Base-by-base conservation (phyloP, 2,797 vertebrate species). In the Neopelma chrysocephalum region DNA sequence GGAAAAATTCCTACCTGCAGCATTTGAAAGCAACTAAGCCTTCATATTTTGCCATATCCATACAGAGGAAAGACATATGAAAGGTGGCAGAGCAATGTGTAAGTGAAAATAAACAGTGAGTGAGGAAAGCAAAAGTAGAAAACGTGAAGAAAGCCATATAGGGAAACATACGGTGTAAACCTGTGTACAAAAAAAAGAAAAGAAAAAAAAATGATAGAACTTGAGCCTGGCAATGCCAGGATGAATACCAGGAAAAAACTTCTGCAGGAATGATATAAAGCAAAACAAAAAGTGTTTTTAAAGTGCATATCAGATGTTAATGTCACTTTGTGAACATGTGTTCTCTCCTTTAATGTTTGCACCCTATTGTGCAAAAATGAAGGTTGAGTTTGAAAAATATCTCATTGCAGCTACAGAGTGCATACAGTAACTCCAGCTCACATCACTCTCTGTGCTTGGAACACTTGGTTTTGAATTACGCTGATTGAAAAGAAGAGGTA, bases 71-170 rank as follows among this genome's bases (percentile, higher is more conserved):
- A 89, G 70, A 54, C 6, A 69, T 20, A 22, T 3, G 23, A 89
- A 47, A 95, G 16, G 23, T 19, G 16, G 27, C 43, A 92, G 18
- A 54, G 54, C 32, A 69, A 69, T 0, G 11, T 42, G 88, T 51
- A 84, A 27, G 38, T 83, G 32, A 78, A 95, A 82, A 40, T 54
- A 87, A 91, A 86, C 60, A 88, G 21, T 21, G 43, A 78, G 23
- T 5, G 20, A 87, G 43, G 64, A 57, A 40, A 79, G 17, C 22
- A 57, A 84, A 82, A 61, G 34, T 3, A 43, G n/a, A 29, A 90
- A 94, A 79, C 6, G 15, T 2, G 3, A 91, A 91, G 34, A 76
- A 76, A n/a, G 13, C 17, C 79, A 64, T 34, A 57, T 0, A 90
- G 20, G 32, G 40, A 89, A 89, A 77, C 11, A 61, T 12, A 68